Base-by-base conservation (phyloP, 1,140 invertebrate genomes). In the Myzus persicae region DNA sequence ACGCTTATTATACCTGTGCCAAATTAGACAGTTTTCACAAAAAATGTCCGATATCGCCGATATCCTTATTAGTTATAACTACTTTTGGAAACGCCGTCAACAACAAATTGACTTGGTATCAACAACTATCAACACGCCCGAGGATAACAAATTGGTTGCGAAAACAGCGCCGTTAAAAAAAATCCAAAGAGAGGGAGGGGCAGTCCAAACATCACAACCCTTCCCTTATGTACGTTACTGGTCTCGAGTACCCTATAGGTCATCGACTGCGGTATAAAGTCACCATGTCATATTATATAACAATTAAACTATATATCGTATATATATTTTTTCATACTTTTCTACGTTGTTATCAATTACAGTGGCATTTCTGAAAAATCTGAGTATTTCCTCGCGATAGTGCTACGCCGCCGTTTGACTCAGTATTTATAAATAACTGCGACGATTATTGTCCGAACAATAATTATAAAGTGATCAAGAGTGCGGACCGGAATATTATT, bases 381-480 rank as follows among this genome's bases (percentile, higher is more conserved):
- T 31, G 82, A 40, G 24, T 84, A 42, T 42, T 26, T 84, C 36
- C 36, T 38, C 76, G 36, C 6, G 5, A 82, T 22, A 82, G 24
- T 24, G 18, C 76, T 38, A 22, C 76, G n/a, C 54, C 3, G 46
- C 26, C 26, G 54, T 81, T 38, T 38, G 36, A 22, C 36, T 36
- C 76, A 2, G n/a, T 76, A 7, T 20, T 38, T 38, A 82, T 24
- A 38, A 82, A 82, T 82, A 82, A 38, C n/a, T 38, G 36, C 36
- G 7, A 38, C 36, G 6, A 82, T 82, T 38, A 82, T n/a, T 14
- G 59, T 76, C 59, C 4, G 36, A 38, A 82, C 76, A 82, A 82
- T 82, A 82, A 82, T 82, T 82, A 82, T 76, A 76, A 76, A 82
- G 36, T 82, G 22, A 82, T 82, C 76, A 82, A 82, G 76, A 82